Evolutionary conservation across 2,888 invertebrate genomes (phyloP), one percentile per base, ranked within the genome.

Genomic region (Heliothis peltigera): DNA sequence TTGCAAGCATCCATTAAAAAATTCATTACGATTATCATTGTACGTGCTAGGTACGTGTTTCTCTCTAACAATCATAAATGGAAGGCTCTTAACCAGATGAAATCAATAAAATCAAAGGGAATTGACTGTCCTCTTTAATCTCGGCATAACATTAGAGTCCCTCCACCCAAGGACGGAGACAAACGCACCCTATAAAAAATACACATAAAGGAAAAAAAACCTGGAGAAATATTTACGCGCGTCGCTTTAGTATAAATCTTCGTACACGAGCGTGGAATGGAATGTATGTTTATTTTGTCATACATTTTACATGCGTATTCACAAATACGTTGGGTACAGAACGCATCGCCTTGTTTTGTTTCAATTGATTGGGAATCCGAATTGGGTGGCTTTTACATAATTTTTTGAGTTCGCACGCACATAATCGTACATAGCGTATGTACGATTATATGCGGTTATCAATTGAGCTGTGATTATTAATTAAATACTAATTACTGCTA

Each of bases 151-250:
- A 71, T 54, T 64, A 51, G 32, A 65, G 51, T 59, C 15, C 65
- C 18, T 32, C 32, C 32, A 12, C 3, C 12, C 32, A 32, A 35
- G n/a, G 19, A 60, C 19, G 2, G 39, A 56, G 17, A 47, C n/a
- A 47, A 35, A 39, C 56, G n/a, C n/a, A n/a, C n/a, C n/a, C n/a
- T n/a, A n/a, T n/a, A n/a, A n/a, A n/a, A n/a, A n/a, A n/a, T n/a
- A n/a, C n/a, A n/a, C n/a, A n/a, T n/a, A n/a, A 42, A 48, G 32
- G 32, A n/a, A 55, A n/a, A 55, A n/a, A 22, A 28, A 64, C 66
- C 64, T 61, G 51, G 64, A 73, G 59, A 68, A 57, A 70, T 73
- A 67, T 73, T 64, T 65, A 49, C 70, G 70, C 49, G 56, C 44
- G 32, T 43, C 39, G 58, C 56, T 72, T 68, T 64, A 66, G 60